Evolutionary conservation across 2,797 vertebrate species (phyloP).

Genomic region (Eleutherodactylus coqui): DNA sequence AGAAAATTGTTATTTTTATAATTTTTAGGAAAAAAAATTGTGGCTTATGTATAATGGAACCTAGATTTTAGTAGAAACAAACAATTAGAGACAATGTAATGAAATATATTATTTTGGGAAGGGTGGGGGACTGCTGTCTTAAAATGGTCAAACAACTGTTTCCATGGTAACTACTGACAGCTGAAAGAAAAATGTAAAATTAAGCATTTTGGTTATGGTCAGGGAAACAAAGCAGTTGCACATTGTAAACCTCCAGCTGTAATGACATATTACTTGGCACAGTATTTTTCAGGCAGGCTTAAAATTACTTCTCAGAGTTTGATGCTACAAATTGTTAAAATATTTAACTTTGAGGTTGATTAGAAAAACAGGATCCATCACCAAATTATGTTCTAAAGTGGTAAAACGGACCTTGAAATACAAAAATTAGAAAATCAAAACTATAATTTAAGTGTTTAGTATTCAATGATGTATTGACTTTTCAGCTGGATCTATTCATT

Average conservation of each 20-base stretch:
- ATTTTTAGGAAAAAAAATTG: not conserved
- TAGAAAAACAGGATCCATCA: not conserved
- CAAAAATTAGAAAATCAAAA: not conserved
- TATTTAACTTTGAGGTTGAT: not conserved
- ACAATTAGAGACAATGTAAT: not conserved
- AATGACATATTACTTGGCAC: not conserved
- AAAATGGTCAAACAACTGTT: constrained; percentile 40
- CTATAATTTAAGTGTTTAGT: not conserved
- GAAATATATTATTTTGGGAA: constrained; percentile 35
- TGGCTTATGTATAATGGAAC: not conserved
- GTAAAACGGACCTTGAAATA: not conserved
- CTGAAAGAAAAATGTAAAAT: constrained; percentile 41
- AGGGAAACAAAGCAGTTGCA: constrained; percentile 34
- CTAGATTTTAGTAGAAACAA: not conserved
- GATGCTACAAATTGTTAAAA: not conserved
- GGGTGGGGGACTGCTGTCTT: constrained; percentile 6
- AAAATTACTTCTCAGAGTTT: not conserved
- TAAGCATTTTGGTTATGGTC: constrained; percentile 38
- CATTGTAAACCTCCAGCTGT: constrained; percentile 1
- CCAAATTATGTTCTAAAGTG: not conserved
- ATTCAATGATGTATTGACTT: not conserved
- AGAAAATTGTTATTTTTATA: not conserved
- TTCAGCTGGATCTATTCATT: not conserved
- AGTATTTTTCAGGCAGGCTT: not conserved
- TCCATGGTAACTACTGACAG: constrained; percentile 50